These are phyloP conservation scores for Liparis tanakae DNA, from an alignment of 2,797 vertebrate species.

Conservation along the genomic window DNA sequence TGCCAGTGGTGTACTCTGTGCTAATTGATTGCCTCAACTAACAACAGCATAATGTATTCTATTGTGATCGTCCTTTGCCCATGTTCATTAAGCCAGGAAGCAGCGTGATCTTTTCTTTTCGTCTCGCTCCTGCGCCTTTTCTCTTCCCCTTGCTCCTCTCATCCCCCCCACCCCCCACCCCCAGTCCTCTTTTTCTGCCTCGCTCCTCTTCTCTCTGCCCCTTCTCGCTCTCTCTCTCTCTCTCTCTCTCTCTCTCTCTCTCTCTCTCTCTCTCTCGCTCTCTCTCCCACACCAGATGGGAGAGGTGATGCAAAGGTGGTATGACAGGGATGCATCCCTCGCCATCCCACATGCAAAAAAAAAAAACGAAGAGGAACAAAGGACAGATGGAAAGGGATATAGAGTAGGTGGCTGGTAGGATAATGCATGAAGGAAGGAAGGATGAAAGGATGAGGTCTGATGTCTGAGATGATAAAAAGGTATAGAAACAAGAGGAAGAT, in stretches of 20 bases:
- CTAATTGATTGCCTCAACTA: constrained; percentile 84
- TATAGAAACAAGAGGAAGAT: constrained; percentile 40
- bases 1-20: constrained; percentile 63
- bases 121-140: constrained; percentile 49
- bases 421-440: constrained; percentile 43
- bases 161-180: constrained; percentile 38
- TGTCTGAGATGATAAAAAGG: constrained; percentile 33
- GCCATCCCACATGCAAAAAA: constrained; percentile 60
- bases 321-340: constrained; percentile 90
- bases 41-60: constrained; percentile 86
- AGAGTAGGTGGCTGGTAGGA: constrained; percentile 51
- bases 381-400: constrained; percentile 51
- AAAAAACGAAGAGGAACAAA: constrained; percentile 66
- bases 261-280: constrained; percentile 17
- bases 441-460: constrained; percentile 40
- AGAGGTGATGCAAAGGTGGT: constrained; percentile 88
- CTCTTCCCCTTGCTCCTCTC: constrained; percentile 36
- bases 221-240: constrained; percentile 2
- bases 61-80: constrained; percentile 85
- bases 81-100: constrained; percentile 87
- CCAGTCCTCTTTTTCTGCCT: constrained; percentile 34
- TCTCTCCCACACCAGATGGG: constrained; percentile 68
- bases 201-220: constrained; percentile 27
- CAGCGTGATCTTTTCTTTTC: constrained; percentile 73
- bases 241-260: constrained; percentile 10